Evolutionary conservation across 1,140 invertebrate species (phyloP), one percentile per base, ranked within the genome.

Genomic region (Brevipalpus yothersi): DNA sequence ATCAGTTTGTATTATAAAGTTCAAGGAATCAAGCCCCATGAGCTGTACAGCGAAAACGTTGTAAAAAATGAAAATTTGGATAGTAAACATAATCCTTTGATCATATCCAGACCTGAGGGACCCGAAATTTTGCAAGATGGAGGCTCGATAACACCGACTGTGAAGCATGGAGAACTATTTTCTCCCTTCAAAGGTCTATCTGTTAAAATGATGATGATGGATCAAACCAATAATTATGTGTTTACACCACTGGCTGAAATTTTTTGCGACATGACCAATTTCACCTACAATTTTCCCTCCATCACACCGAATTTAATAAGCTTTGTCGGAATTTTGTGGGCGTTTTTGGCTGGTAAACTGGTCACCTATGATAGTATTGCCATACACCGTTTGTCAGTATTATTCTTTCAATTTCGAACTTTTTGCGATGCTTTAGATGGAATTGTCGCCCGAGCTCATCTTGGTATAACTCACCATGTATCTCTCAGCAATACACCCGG

Each of bases 371-470:
- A 66, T 43, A 53, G 53, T 11, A 68, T 85, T 31, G 73, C 75
- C 4, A 77, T 78, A 42, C 69, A 83, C 42, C 73, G 81, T 15
- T 57, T 84, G 0, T 83, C 80, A 1, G 78, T 84, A 1, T 67
- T 83, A 13, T 40, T 58, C 56, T 58, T 58, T 23, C 39, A 58
- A 19, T 19, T 58, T n/a, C 72, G 84, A 58, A 82, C 82, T 60
- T 84, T 83, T 69, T 64, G 85, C 31, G 83, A 86, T 65, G 82
- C 84, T 66, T 66, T 86, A 56, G 84, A 86, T 66, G 84, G 83
- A 0, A 79, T 82, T 65, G 80, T 86, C 9, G 82, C 82, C 1
- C 75, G 83, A 59, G 76, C 76, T 13, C 42, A 65, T 23, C 31
- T 63, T 0, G 63, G 67, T 15, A 63, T 68, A 43, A 51, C 61